Percentiles rank a stretch among this genome's conserved stretches.
Conservation (phyloP, 2,797 vertebrate species). For the Silurus aristotelis region DNA sequence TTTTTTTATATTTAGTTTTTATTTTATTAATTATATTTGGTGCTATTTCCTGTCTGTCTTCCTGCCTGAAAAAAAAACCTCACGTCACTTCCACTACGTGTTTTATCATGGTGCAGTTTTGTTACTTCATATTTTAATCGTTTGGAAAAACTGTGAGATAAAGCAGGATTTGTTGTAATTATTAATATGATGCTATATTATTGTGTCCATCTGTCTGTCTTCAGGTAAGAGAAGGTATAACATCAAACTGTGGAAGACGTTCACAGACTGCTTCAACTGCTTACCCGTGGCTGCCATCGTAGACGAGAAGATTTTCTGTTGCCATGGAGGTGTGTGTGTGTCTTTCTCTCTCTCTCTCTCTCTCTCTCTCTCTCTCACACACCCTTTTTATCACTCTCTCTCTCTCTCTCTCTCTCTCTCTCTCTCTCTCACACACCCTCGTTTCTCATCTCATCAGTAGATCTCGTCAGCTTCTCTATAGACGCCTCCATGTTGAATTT, state of each 20-base stretch:
- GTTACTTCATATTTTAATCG: too few relatives aligned
- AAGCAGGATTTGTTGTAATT: not conserved
- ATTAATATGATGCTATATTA: not conserved
- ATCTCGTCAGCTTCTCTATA: not conserved
- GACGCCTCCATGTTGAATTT: not conserved
- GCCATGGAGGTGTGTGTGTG: slow-evolving; percentile 73
- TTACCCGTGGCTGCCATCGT: slow-evolving; percentile 95
- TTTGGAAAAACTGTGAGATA: too few relatives aligned
- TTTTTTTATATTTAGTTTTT: not conserved
- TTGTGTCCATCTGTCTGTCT: not conserved
- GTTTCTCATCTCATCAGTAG: not conserved
- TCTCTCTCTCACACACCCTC: not conserved
- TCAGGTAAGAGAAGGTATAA: slow-evolving; percentile 94
- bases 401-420: not conserved
- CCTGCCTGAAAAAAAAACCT: not conserved
- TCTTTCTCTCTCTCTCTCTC: not conserved
- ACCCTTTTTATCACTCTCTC: not conserved
- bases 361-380: not conserved
- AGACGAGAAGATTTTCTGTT: slow-evolving; percentile 85
- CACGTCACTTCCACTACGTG: not conserved
- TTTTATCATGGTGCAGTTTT: too few relatives aligned
- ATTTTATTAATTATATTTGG: too few relatives aligned
- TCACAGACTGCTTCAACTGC: slow-evolving; percentile 98
- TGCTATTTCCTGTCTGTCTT: not conserved
- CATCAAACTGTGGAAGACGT: slow-evolving; percentile 98